Conservation (phyloP, 1,140 invertebrate genomes). For the Drosophila tristis region DNA sequence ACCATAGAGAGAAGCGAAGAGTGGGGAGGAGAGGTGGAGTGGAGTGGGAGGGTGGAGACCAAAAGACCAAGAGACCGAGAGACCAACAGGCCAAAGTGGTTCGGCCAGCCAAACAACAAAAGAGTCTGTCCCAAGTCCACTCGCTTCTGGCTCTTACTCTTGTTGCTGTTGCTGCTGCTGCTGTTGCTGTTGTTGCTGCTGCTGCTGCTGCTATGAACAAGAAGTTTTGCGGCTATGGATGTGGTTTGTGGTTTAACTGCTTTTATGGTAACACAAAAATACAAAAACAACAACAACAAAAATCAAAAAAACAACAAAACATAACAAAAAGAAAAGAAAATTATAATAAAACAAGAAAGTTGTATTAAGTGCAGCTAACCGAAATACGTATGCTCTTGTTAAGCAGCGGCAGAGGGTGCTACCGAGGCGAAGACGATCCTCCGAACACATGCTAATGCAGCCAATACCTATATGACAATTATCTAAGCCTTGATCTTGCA, state of each 20-base stretch:
- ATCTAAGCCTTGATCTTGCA: neutral
- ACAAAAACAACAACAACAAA: slow-evolving; percentile 15
- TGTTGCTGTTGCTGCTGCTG: neutral
- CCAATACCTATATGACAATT: too few species aligned
- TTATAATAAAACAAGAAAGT: slow-evolving; percentile 61
- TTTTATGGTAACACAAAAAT: slow-evolving; percentile 75
- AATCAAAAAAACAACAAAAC: slow-evolving; percentile 36
- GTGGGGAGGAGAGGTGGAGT: neutral
- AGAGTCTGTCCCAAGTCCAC: slow-evolving; percentile 69
- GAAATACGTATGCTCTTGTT: slow-evolving; percentile 33
- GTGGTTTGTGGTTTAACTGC: slow-evolving; percentile 82
- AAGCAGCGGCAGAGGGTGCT: neutral
- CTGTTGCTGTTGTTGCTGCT: slow-evolving; percentile 12
- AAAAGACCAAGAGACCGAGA: slow-evolving; percentile 36
- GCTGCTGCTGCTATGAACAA: slow-evolving; percentile 64
- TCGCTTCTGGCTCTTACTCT: slow-evolving; percentile 40
- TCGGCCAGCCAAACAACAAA: slow-evolving; percentile 80
- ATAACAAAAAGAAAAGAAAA: slow-evolving; percentile 34
- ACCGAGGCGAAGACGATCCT: neutral
- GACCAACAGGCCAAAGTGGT: slow-evolving; percentile 54
- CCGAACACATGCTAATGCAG: neutral
- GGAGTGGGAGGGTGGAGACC: neutral
- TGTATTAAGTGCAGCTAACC: neutral
- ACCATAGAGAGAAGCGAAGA: neutral
- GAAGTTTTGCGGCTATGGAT: slow-evolving; percentile 80